Conservation (phyloP, 2,797 vertebrate genomes). For the Heterohyrax brucei region DNA sequence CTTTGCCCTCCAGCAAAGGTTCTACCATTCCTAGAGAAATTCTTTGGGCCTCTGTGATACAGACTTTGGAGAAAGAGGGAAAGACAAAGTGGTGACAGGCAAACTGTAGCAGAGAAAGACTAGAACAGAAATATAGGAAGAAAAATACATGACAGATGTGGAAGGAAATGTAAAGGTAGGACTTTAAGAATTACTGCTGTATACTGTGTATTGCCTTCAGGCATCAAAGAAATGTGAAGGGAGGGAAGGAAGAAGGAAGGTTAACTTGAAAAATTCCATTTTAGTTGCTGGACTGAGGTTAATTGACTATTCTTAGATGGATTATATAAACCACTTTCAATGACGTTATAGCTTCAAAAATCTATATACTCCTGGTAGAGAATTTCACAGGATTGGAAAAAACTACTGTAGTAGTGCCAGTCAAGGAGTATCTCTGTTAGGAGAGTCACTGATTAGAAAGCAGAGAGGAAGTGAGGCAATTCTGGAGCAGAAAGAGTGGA, state of each 20-base stretch:
- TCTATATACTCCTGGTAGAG: not conserved
- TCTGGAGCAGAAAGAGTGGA: not conserved
- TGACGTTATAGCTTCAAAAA: not conserved
- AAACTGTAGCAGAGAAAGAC: not conserved
- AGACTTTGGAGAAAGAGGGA: not conserved
- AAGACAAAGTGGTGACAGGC: not conserved
- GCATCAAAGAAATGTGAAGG: not conserved
- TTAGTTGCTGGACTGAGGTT: not conserved
- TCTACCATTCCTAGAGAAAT: not conserved
- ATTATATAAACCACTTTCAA: not conserved
- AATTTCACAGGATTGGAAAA: not conserved
- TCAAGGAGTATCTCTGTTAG: not conserved
- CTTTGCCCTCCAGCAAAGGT: not conserved
- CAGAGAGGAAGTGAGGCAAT: conserved; percentile 41
- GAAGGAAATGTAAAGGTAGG: not conserved
- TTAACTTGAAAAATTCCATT: conserved; percentile 24
- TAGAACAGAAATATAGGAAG: not conserved
- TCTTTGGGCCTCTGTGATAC: not conserved
- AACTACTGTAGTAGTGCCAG: not conserved
- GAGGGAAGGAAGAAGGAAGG: not conserved
- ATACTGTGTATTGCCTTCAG: not conserved
- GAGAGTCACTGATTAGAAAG: conserved; percentile 47
- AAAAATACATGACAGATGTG: not conserved
- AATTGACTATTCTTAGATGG: not conserved
- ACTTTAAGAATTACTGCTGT: conserved; percentile 1